Base-by-base conservation (phyloP, 2,888 invertebrate species). In the Gnatocerus cornutus region DNA sequence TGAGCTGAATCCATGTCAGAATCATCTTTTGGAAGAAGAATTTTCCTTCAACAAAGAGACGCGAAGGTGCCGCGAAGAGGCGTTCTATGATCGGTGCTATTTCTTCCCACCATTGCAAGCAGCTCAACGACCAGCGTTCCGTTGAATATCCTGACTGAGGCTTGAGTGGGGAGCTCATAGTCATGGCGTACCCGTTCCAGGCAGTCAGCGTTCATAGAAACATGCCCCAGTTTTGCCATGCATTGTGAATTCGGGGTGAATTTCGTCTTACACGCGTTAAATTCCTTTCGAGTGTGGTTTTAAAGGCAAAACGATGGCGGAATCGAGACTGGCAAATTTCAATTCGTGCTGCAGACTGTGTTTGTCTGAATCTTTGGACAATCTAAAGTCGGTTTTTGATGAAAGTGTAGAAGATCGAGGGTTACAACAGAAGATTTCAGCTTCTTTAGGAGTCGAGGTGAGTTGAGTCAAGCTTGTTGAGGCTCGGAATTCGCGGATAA, bases 381-480 rank as follows among this genome's bases (percentile, higher is more conserved):
- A 77, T 71, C 77, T 84, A 73, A 81, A 79, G 74, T 80, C 82
- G 64, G 79, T 84, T 76, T 84, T 82, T 74, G 82, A 80, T 74
- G 80, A 77, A 55, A 64, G 71, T 10, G 65, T 76, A 53, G 78
- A 75, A 62, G 77, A 79, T 68, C 73, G 74, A 43, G 84, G 87
- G 81, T 86, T 92, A 78, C 88, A 87, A 72, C 87, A 87, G 74
- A 91, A 89, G 87, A 92, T 92, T 82, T 87, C 87, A 81, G 87
- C 88, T 80, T 90, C 89, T 80, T 86, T 92, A 76, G 87, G 90
- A 68, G 88, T 92, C 73, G 88, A 91, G 89, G 92, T 92, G 86
- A 83, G 89, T 86, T 7, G 50, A 21, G 8, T n/a, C 14, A 33
- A 12, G 10, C 21, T 16, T 50, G 50, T 81, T 80, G 78, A 10